Base-by-base conservation (phyloP, 1,140 invertebrate genomes). In the Glomeris maerens region DNA sequence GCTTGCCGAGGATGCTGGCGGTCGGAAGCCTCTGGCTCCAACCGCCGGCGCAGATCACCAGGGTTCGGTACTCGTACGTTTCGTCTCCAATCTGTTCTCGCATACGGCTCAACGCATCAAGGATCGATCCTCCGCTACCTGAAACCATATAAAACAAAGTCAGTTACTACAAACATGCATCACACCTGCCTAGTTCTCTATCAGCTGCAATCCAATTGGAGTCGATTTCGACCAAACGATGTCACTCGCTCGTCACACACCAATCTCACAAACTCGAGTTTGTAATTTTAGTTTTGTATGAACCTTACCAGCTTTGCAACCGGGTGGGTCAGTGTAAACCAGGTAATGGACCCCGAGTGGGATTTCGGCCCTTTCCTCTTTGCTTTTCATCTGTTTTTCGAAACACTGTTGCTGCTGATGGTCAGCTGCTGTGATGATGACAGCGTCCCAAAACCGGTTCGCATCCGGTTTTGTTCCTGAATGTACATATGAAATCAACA, bases 21-120 rank as follows among this genome's bases (percentile, higher is more conserved):
- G 63, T 68, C 20, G 71, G 71, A 50, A 73, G 60, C 44, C 71
- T 54, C 56, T 72, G 67, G 55, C 71, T 72, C 52, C 64, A 64
- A 3, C 71, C 71, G 36, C 71, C 71, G 28, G 70, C 67, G 57
- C 69, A 68, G 22, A 72, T 67, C n/a, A 73, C 49, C 2, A 72
- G 52, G 1, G 70, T 60, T 49, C 60, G 60, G 48, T 57, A 58
- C 0, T 55, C 26, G 52, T 52, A 64, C 39, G 72, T 45, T 21
- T 57, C 47, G 0, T 62, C 55, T 7, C 59, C 61, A 54, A 63
- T 66, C 14, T 7, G 25, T 61, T 47, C 27, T 13, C 62, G 38
- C 21, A 72, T 51, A 20, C 58, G 50, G 26, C 57, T 48, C 17
- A 72, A 45, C 36, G 61, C 61, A 42, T 61, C 57, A 45, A 71